Evolutionary conservation across 2,888 invertebrate species (phyloP), one percentile per base, ranked within the genome.

Genomic region (Aradus depressus): DNA sequence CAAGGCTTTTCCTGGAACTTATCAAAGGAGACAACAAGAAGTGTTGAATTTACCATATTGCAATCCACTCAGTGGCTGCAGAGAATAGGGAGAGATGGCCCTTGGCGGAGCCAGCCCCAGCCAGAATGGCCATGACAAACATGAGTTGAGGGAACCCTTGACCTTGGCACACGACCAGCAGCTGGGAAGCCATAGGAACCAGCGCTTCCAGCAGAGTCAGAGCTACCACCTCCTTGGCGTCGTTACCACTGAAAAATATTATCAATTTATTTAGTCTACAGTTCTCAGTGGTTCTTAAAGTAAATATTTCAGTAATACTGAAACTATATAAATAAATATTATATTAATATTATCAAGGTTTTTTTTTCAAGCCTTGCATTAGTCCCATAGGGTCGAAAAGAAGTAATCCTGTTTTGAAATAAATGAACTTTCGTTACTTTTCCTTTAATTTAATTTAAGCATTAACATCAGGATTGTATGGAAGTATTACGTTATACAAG

Each of bases 21-120:
- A n/a, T n/a, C n/a, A n/a, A n/a, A n/a, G n/a, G n/a, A n/a, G n/a
- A n/a, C n/a, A n/a, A n/a, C n/a, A n/a, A n/a, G n/a, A n/a, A n/a
- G n/a, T n/a, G n/a, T n/a, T 37, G n/a, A 41, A 58, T 56, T 65
- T 67, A 79, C 70, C 84, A 84, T 5, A 81, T 67, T 51, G 83
- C 79, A 2, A 93, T 75, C 92, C 92, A 92, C 32, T 78, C 75
- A 0, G 83, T 79, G 8, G 77, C 75, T 0, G 90, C 85, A 28
- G 84, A 79, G 66, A 93, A 89, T 16, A 95, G 70, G 22, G 79
- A 75, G 2, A 77, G 71, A 65, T 95, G 92, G 0, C 92, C 89
- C 39, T 75, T 72, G 22, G 88, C 88, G 3, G 79, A 74, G 18
- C 88, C 84, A 18, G 88, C 86, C 66, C 90, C 89, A 0, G 92